Base-by-base conservation (phyloP, 2,113 vertebrate genomes). In the Nycticryphes semicollaris region DNA sequence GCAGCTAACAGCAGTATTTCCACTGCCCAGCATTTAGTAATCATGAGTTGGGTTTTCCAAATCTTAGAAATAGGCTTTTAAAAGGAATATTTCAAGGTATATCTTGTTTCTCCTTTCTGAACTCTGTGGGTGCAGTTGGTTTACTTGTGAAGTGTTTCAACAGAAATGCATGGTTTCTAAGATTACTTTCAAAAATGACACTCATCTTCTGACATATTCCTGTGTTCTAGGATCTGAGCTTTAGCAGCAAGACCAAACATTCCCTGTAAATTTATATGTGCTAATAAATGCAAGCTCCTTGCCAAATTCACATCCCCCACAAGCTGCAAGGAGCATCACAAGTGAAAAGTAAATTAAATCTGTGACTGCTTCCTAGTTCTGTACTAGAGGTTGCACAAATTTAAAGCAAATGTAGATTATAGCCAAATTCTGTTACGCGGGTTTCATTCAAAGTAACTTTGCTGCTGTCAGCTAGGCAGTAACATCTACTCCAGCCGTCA, bases 201-300 rank as follows among this genome's bases (percentile, higher is more conserved):
- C 28, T 83, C 54, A 41, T 56, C 51, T 89, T 75, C 82, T 93
- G 85, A 89, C 80, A 75, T 77, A 81, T 86, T 89, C 35, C 76
- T 78, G 83, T 78, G 47, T 95, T 88, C 88, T 94, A 94, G 79
- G 79, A 87, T 74, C 64, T 89, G 86, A 53, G 79, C 79, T 95
- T 93, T 94, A 95, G 67, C 68, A 94, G 95, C 90, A 96, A 94
- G 94, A 96, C 94, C 66, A 96, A 96, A 96, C 95, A 97, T 94
- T 96, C 87, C 62, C 53, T 45, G 78, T 96, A 94, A 95, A 94
- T 92, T 96, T 94, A 39, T 93, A 91, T 1, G 93, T 94, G 96
- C 56, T 95, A 97, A 96, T 78, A 94, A 87, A 96, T 96, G 95
- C 96, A 82, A 72, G 21, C 89, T 95, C 57, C 51, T 37, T 95